These are phyloP conservation scores for Parazoanthus darwini DNA, from an alignment of 92 coral and sea anemone species.

Conservation along the genomic window DNA sequence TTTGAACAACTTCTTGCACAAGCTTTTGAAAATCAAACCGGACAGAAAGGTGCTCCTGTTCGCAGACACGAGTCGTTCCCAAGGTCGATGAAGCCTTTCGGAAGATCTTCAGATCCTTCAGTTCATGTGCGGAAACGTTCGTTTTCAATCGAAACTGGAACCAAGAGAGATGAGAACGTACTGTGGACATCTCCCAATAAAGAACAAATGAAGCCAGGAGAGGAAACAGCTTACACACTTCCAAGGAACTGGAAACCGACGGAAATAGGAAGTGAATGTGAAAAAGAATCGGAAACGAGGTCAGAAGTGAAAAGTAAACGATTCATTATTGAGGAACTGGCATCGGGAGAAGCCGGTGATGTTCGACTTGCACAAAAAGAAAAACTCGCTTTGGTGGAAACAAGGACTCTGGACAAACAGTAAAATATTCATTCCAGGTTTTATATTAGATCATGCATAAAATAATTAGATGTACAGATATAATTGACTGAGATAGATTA, in stretches of 20 bases:
- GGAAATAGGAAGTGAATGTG: slow-evolving; percentile 7
- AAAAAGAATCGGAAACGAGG: background rate
- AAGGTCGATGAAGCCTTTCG: slow-evolving; percentile 52
- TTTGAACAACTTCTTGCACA: slow-evolving; percentile 26
- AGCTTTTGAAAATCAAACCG: slow-evolving; percentile 29
- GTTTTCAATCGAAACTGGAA: slow-evolving; percentile 61
- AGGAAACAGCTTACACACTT: background rate
- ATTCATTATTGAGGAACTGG: slow-evolving; percentile 27
- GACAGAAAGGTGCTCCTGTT: slow-evolving; percentile 39
- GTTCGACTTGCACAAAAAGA: background rate
- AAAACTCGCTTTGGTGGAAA: background rate
- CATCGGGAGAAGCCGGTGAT: background rate
- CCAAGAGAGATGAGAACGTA: background rate
- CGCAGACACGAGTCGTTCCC: slow-evolving; percentile 79
- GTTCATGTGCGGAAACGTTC: slow-evolving; percentile 68
- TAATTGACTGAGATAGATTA: slow-evolving; percentile 6
- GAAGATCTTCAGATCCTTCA: slow-evolving; percentile 45
- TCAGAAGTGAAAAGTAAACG: background rate
- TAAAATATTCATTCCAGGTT: background rate
- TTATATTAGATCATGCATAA: background rate
- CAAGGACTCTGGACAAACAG: background rate
- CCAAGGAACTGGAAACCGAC: slow-evolving; percentile 12
- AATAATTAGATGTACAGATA: slow-evolving; percentile 30
- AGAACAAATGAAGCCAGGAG: background rate
- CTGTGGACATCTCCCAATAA: background rate